phyloP scores from a whole-genome alignment of 2,797 vertebrate genomes.

The Oreochromis grahami region DNA sequence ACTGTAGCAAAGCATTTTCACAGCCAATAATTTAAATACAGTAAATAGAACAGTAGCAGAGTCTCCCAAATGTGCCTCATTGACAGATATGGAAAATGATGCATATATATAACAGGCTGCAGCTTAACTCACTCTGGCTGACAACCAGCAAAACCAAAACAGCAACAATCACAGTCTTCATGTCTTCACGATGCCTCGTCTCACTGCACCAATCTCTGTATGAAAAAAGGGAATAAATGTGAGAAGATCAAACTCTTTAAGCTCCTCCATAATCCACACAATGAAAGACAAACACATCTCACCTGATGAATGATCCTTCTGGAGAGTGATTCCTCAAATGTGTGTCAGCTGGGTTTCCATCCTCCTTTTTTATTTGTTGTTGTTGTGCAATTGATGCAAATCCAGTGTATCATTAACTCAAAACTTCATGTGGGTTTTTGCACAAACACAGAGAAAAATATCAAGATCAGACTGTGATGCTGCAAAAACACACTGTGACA shows the following conservation, averaged over 20 bases:
- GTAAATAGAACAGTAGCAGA: not conserved
- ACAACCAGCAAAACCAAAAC: too few relatives aligned
- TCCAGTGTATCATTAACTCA: not conserved
- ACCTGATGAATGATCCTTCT: not conserved
- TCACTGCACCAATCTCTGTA: not conserved
- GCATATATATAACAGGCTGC: not conserved
- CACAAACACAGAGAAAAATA: not conserved
- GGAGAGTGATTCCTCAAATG: not conserved
- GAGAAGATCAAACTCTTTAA: not conserved
- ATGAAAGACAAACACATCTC: fast-evolving
- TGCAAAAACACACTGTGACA: not conserved
- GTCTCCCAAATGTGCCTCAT: not conserved
- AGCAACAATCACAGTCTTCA: too few relatives aligned
- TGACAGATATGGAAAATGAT: not conserved
- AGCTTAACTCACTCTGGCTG: too few relatives aligned
- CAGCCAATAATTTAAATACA: not conserved
- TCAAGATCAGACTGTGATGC: not conserved
- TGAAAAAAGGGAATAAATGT: not conserved
- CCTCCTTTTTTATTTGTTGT: not conserved
- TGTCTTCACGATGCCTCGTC: not conserved
- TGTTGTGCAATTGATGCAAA: not conserved
- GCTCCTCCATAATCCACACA: fast-evolving
- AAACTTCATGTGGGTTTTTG: not conserved
- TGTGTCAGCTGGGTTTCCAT: fast-evolving
- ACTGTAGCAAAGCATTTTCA: not conserved